Percentiles rank a stretch among this genome's conserved stretches.
These are phyloP conservation scores for Microplitis deprimator DNA, from an alignment of 2,888 invertebrate species.

Conservation along the genomic window DNA sequence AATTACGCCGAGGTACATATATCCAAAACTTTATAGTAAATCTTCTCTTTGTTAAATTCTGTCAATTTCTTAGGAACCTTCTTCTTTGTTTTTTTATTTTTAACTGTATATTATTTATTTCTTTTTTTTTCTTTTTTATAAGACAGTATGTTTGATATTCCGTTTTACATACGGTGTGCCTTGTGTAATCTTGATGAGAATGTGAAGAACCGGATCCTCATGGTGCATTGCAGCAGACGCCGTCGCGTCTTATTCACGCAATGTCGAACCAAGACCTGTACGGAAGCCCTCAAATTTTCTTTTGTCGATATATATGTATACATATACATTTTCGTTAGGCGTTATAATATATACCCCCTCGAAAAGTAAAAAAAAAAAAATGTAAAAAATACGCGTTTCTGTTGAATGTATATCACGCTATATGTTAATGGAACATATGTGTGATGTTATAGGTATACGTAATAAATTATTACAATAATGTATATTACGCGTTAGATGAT, in stretches of 20 bases:
- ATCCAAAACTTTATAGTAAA: neutral
- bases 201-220: conserved; percentile 24
- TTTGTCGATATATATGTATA: conserved; percentile 30
- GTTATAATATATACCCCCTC: neutral
- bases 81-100: neutral
- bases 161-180: conserved; percentile 9
- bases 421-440: conserved; percentile 66
- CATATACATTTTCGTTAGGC: neutral
- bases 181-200: conserved; percentile 21
- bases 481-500: conserved; percentile 6
- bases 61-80: neutral
- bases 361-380: conserved; percentile 4
- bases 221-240: conserved; percentile 26
- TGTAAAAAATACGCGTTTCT: conserved; percentile 24
- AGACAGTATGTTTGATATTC: neutral
- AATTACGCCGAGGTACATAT: neutral
- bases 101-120: conserved; percentile 2
- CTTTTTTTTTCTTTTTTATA: conserved; percentile 4
- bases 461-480: conserved; percentile 59
- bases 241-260: conserved; percentile 27
- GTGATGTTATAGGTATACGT: conserved; percentile 51
- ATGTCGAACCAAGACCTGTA: conserved; percentile 24
- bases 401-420: conserved; percentile 59
- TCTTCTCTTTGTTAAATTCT: neutral
- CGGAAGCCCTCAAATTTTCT: conserved; percentile 31